Conservation (phyloP, 2,113 vertebrate species). For the Poecile atricapillus region DNA sequence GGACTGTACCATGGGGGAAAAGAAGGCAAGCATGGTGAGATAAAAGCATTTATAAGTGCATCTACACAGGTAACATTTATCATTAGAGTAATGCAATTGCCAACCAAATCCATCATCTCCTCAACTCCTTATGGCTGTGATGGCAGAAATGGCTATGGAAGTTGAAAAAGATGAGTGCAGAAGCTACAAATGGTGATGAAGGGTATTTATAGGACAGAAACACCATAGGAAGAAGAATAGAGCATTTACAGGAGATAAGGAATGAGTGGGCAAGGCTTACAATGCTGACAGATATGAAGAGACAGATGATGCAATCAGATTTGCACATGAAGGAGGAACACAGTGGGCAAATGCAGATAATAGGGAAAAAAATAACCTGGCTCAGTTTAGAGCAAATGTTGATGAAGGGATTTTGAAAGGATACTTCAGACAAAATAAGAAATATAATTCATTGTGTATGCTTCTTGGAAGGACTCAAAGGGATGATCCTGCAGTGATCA, state of each 20-base stretch:
- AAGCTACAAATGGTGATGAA: background rate
- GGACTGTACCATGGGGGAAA: background rate
- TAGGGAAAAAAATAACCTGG: background rate
- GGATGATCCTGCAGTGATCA: background rate
- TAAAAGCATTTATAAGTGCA: background rate
- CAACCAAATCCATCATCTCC: background rate
- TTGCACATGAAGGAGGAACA: background rate
- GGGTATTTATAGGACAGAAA: slow-evolving; percentile 1
- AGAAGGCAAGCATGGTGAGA: background rate
- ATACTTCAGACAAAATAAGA: background rate
- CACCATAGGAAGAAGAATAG: background rate
- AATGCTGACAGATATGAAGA: background rate
- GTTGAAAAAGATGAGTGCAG: background rate
- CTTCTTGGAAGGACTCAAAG: background rate
- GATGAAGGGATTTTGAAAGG: background rate
- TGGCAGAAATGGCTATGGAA: background rate
- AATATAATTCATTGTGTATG: background rate
- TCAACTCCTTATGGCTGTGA: background rate
- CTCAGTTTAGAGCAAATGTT: background rate
- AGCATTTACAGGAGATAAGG: background rate
- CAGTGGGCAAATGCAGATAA: background rate
- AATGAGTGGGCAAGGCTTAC: slow-evolving; percentile 3
- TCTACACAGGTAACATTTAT: background rate
- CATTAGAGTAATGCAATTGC: background rate
- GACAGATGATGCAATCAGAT: background rate